Conservation (phyloP, 1,140 invertebrate species). For the Drosophila pandora region DNA sequence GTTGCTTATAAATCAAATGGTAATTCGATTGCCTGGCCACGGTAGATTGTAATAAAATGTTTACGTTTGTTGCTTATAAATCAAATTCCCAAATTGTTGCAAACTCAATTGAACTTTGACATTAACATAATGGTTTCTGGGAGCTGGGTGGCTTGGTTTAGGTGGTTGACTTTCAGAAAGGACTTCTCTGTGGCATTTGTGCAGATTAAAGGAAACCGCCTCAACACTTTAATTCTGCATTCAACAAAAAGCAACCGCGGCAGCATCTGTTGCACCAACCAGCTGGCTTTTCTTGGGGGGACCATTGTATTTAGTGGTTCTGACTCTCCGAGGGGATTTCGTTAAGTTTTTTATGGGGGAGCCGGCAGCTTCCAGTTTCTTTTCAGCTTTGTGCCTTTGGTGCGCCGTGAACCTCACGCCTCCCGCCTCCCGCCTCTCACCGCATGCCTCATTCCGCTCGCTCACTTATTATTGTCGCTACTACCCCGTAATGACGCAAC, state of each 20-base stretch:
- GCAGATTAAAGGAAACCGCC: slow-evolving; percentile 25
- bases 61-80: slow-evolving; percentile 32
- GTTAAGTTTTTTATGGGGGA: slow-evolving; percentile 43
- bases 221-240: slow-evolving; percentile 46
- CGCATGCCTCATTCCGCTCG: slow-evolving; percentile 13
- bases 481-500: slow-evolving; percentile 52
- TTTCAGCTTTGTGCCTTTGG: slow-evolving; percentile 65
- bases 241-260: slow-evolving; percentile 37
- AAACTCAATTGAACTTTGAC: slow-evolving; percentile 42
- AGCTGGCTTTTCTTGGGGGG: slow-evolving; percentile 56
- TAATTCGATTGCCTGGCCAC: slow-evolving; percentile 27
- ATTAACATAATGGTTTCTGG: slow-evolving; percentile 27
- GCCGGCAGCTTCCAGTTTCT: slow-evolving; percentile 27
- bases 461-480: slow-evolving; percentile 60
- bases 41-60: slow-evolving; percentile 43
- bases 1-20: slow-evolving; percentile 51
- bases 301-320: slow-evolving; percentile 68
- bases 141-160: background rate
- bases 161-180: background rate
- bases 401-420: slow-evolving; percentile 15
- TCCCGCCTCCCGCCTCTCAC: no score
- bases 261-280: slow-evolving; percentile 63
- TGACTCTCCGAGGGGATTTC: slow-evolving; percentile 42
- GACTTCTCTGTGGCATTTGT: background rate
- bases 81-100: slow-evolving; percentile 37